These are phyloP conservation scores for Mactra quadrangularis DNA, from an alignment of 1,140 invertebrate species.

Conservation along the genomic window DNA sequence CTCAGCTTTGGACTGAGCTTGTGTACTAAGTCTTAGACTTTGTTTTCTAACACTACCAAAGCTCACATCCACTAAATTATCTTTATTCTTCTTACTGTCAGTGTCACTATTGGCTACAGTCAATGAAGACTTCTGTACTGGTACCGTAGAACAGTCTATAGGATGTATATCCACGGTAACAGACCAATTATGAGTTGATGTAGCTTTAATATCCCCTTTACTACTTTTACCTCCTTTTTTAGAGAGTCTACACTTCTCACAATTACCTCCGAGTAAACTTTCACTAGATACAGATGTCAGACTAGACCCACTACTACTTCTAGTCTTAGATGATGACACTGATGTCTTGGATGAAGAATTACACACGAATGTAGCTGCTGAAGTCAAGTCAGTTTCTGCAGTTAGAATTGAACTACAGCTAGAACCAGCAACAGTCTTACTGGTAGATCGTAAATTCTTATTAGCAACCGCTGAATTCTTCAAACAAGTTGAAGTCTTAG, in stretches of 20 bases:
- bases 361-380: not conserved
- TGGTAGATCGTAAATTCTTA: not conserved
- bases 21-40: slow-evolving; percentile 46
- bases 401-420: not conserved
- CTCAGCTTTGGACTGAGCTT: slow-evolving; percentile 52
- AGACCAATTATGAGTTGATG: slow-evolving; percentile 44
- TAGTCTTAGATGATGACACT: slow-evolving; percentile 34
- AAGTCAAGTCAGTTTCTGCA: not conserved
- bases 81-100: not conserved
- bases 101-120: not conserved
- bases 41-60: slow-evolving; percentile 19
- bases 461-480: not conserved
- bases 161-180: slow-evolving; percentile 22
- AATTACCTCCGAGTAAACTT: slow-evolving; percentile 38
- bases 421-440: no score
- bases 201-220: not conserved
- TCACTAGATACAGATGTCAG: slow-evolving; percentile 47
- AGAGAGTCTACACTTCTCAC: slow-evolving; percentile 45
- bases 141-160: not conserved
- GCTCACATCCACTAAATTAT: not conserved
- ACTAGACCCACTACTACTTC: slow-evolving; percentile 53
- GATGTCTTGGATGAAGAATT: slow-evolving; percentile 13
- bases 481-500: not conserved
- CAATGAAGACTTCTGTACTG: not conserved
- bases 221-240: slow-evolving; percentile 33